Percentiles rank a stretch among this genome's conserved stretches.
phyloP scores from a whole-genome alignment of 2,797 vertebrate genomes.

The Clarias pachynema region DNA sequence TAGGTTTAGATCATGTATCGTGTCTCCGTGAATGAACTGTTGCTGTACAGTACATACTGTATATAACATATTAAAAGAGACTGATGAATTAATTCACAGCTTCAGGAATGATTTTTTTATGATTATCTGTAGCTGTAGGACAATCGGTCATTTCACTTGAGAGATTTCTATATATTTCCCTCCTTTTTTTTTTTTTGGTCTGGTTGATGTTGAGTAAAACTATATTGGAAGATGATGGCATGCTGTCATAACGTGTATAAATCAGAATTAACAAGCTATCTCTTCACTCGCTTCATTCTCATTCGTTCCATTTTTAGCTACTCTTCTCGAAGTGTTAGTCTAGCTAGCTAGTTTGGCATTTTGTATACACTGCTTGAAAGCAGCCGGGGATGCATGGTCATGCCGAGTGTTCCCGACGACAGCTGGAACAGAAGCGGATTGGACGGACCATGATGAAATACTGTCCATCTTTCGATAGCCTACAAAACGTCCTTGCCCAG shows the following conservation, averaged over 20 bases:
- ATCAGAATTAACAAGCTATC: constrained; percentile 10
- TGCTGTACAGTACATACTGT: not conserved
- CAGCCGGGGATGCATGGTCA: not conserved
- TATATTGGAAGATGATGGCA: constrained; percentile 7
- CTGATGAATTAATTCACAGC: not conserved
- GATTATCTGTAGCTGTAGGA: not conserved
- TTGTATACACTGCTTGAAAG: not conserved
- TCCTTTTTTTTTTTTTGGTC: too few species aligned
- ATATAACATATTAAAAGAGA: not conserved
- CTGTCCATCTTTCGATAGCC: not conserved
- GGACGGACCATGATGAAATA: not conserved
- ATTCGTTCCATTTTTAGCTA: not conserved
- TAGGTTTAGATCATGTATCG: not conserved
- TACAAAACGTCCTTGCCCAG: not conserved
- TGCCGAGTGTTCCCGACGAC: not conserved
- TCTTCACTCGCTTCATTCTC: not conserved
- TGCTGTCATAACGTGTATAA: not conserved
- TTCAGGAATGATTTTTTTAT: not conserved
- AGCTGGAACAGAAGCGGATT: not conserved
- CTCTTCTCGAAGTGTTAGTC: not conserved
- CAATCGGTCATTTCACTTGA: not conserved
- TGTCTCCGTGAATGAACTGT: not conserved
- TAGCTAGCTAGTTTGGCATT: not conserved
- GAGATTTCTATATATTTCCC: not conserved
- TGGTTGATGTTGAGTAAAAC: not conserved